Percentiles rank a stretch among this genome's conserved stretches.
Evolutionary conservation across 2,113 vertebrate genomes (phyloP).

Genomic region (Rhynchopsitta pachyrhyncha): DNA sequence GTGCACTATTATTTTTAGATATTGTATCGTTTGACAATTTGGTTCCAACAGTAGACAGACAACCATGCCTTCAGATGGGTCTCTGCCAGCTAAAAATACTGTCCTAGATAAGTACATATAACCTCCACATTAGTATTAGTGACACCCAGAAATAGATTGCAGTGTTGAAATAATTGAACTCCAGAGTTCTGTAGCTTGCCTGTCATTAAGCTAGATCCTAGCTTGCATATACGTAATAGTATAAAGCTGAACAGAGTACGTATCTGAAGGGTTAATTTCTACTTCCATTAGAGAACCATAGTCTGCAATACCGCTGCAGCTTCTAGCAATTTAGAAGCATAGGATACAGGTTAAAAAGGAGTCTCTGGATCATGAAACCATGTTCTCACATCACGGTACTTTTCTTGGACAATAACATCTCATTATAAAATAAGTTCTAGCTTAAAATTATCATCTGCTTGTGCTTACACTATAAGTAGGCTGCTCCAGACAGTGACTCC

Average conservation of each 20-base stretch:
- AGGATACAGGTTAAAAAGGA: neutral
- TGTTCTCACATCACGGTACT: neutral
- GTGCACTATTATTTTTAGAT: slow-evolving; percentile 9
- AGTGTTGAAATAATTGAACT: neutral
- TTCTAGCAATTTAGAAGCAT: neutral
- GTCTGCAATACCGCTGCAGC: neutral
- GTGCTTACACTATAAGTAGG: neutral
- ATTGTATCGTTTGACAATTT: neutral
- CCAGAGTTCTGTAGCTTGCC: neutral
- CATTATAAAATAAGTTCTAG: neutral
- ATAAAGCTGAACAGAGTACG: neutral
- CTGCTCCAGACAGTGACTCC: neutral
- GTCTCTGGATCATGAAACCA: neutral
- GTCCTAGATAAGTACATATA: neutral
- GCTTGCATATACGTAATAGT: neutral
- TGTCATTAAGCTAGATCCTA: neutral
- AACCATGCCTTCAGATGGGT: neutral
- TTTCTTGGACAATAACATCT: neutral
- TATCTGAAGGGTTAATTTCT: neutral
- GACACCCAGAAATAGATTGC: neutral
- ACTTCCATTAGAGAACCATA: neutral
- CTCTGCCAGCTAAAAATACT: neutral
- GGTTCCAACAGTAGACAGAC: neutral
- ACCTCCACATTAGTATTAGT: neutral
- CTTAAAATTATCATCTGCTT: neutral